Base-by-base conservation (phyloP, 1,140 invertebrate species). In the Brachionus rotundiformis region DNA sequence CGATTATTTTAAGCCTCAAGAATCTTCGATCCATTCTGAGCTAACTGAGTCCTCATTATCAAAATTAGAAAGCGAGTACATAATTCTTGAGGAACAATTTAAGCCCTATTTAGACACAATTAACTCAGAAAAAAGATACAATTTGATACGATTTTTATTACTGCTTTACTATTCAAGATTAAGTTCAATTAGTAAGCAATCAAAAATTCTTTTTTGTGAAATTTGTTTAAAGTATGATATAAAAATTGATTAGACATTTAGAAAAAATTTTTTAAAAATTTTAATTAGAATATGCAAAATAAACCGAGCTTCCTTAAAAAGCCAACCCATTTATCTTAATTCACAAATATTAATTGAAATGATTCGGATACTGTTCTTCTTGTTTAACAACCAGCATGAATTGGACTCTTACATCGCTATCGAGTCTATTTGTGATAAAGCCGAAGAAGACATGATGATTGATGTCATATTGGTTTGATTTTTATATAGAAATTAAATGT, bases 241-340 rank as follows among this genome's bases (percentile, higher is more conserved):
- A 39, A 44, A 75, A 54, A 7, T 29, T 29, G 6, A 31, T 16
- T 1, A 63, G 29, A 8, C 7, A 63, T 4, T 13, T 3, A 25
- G 2, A 13, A 19, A 25, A 25, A 19, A n/a, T n/a, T n/a, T 6
- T 77, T 2, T 29, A 49, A 23, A 25, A 25, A 16, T 23, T 77
- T 77, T 1, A 54, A 77, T 47, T 77, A 79, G 76, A 79, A 79
- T 79, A 10, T 79, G 76, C 25, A 79, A 79, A 63, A 79, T 79
- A 54, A 79, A 79, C n/a, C 29, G 76, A n/a, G 47, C 47, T 8
- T 29, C 23, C n/a, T 41, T 36, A 23, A 79, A 59, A 79, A 59
- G 36, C 59, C 76, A 79, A 41, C 76, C 76, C 2, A 54, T 79
- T 13, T 79, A 79, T 63, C 33, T 79, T 8, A 39, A 7, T 11